Percentiles rank a stretch among this genome's conserved stretches.
Evolutionary conservation across 2,113 vertebrate species (phyloP).

Genomic region (Trachemys scripta): DNA sequence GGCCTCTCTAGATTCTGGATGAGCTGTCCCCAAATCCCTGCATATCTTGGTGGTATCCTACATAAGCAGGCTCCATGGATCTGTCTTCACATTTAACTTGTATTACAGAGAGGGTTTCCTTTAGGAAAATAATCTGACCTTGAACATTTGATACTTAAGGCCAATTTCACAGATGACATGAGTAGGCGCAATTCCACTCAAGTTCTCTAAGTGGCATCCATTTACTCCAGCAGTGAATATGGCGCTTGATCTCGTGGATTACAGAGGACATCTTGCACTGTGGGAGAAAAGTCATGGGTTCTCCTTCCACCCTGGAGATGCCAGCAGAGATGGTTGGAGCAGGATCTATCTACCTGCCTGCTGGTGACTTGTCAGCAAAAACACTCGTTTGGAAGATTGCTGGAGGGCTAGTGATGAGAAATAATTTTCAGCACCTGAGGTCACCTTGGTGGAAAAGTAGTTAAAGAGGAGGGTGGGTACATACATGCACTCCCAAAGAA

Average conservation of each 20-base stretch:
- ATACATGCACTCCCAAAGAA: background rate
- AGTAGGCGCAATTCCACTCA: background rate
- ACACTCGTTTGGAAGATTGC: background rate
- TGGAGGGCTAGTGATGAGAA: background rate
- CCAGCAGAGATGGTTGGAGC: background rate
- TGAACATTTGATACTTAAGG: background rate
- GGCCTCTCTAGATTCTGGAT: background rate
- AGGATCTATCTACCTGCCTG: background rate
- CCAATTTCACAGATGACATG: background rate
- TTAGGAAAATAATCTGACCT: background rate
- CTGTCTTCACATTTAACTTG: fast-evolving
- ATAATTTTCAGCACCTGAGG: background rate
- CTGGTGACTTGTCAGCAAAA: background rate
- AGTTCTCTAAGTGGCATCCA: background rate
- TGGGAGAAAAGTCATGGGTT: fast-evolving
- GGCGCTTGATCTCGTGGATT: background rate
- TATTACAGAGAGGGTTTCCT: background rate
- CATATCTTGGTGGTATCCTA: background rate
- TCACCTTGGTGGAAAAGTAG: background rate
- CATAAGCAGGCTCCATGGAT: background rate
- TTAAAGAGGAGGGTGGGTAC: background rate
- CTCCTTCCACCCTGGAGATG: background rate
- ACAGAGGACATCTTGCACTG: background rate
- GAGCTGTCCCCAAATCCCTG: background rate
- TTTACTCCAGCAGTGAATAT: background rate